Base-by-base conservation (phyloP, 2,888 invertebrate genomes). In the Thereva nobilitata region DNA sequence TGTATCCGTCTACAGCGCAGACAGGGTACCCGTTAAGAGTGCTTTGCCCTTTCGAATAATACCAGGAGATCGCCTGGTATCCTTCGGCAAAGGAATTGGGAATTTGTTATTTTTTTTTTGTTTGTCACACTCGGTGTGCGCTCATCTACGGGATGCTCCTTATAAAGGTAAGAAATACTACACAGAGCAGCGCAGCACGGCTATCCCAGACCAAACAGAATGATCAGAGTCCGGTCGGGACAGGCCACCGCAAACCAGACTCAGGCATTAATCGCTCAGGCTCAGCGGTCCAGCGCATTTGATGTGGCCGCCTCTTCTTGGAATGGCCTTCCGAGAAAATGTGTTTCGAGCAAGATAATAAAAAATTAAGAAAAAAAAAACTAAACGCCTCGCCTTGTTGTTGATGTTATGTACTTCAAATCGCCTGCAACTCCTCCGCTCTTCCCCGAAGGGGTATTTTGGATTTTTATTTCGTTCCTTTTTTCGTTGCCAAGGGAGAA, bases 281-380 rank as follows among this genome's bases (percentile, higher is more conserved):
- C 7, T 6, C 6, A 9, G 6, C 7, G 6, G 9, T 44, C 9
- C 9, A 52, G 42, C n/a, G 42, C 52, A 41, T 63, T 63, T 63
- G 63, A 63, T 63, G 52, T 63, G 52, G 63, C 63, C 63, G 63
- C 52, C 63, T 63, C 63, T 63, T 63, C 63, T 63, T 42, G 53
- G 63, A 63, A 63, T 42, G 63, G 52, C n/a, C 63, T 63, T 63
- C 52, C 63, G 52, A 63, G 63, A 63, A 63, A 63, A 63, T 63
- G 52, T 50, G 52, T 63, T 52, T 63, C 42, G 23, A 52, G 40
- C 12, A 41, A 40, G 40, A 40, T 40, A 57, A 49, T 50, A 49
- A 34, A 38, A n/a, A 34, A 12, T 12, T 5, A 35, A 49, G 34
- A 50, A 40, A 4, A 50, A 37, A 4, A 49, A 41, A 47, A 47